Base-by-base conservation (phyloP, 2,888 invertebrate genomes). In the Autographa gamma region DNA sequence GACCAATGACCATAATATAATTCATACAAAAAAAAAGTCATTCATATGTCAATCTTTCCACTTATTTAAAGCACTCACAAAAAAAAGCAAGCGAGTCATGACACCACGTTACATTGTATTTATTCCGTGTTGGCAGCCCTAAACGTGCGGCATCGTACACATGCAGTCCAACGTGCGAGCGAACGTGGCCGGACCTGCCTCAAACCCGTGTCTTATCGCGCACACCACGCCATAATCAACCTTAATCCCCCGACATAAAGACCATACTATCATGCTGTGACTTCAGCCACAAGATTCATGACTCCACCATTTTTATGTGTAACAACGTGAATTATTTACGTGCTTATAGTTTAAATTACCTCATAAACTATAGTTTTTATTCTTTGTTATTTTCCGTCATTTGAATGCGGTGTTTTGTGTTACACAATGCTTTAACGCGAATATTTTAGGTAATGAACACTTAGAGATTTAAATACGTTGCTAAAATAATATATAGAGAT, bases 171-270 rank as follows among this genome's bases (percentile, higher is more conserved):
- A 85, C 85, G 83, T 82, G 82, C 76, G 0, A 9, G 18, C 19
- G 43, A 43, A 60, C 60, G 60, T 52, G 52, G 14, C 56, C 60
- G 31, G 85, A 87, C 88, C 87, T 87, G 68, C 76, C 85, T 54
- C 85, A 87, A 87, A 76, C 83, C 70, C 82, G 82, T 83, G 81
- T 38, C 69, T 66, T 68, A 66, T 63, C 65, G n/a, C 14, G 0
- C 4, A n/a, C n/a, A 1, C n/a, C 7, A 4, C 48, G 7, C 48
- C 1, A 48, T n/a, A 48, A 59, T 25, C 34, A 34, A 34, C 34
- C 34, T 34, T 34, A 34, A 34, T 34, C 8, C 6, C 34, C 6
- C 9, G 34, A 9, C 9, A 34, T 34, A 34, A 9, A 34, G 34
- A 11, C 38, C 1, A 38, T 11, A 38, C 2, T 38, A 38, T 38